Evolutionary conservation across 2,113 vertebrate species (phyloP).

Genomic region (Scopus umbretta): DNA sequence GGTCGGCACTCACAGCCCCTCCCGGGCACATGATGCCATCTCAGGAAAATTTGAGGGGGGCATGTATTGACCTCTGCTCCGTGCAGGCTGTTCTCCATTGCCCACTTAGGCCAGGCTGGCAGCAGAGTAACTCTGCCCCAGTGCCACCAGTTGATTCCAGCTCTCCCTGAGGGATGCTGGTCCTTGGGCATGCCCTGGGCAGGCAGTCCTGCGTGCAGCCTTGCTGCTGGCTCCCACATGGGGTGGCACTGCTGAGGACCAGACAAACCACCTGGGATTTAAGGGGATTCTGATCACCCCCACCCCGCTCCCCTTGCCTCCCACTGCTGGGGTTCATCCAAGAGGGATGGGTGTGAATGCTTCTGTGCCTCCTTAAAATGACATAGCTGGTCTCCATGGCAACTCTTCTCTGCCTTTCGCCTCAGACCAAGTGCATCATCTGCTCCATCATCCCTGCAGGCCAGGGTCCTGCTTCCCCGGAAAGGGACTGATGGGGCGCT

Average conservation of each 20-base stretch:
- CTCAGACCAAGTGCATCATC: slow-evolving; percentile 61
- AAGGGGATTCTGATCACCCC: neutral
- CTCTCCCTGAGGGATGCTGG: neutral
- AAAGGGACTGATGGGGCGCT: neutral
- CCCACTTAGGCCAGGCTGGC: neutral
- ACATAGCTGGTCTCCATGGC: slow-evolving; percentile 63
- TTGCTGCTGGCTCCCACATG: fast-evolving
- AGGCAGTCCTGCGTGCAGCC: neutral
- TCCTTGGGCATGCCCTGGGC: neutral
- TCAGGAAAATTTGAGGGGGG: neutral
- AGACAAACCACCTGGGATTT: neutral
- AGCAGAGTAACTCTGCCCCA: neutral
- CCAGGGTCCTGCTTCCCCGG: neutral
- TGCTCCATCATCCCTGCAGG: slow-evolving; percentile 45
- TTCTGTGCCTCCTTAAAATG: slow-evolving; percentile 45
- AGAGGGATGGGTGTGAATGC: neutral
- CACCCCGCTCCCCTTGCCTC: fast-evolving
- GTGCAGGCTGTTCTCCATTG: neutral
- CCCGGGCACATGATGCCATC: fast-evolving
- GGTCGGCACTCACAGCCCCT: neutral
- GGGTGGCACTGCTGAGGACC: neutral
- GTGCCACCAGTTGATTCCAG: neutral
- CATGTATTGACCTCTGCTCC: neutral
- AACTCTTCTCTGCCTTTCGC: slow-evolving; percentile 59
- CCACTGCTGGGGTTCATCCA: neutral